Evolutionary conservation across 2,888 invertebrate genomes (phyloP).

Genomic region (Rhaphigaster nebulosa): DNA sequence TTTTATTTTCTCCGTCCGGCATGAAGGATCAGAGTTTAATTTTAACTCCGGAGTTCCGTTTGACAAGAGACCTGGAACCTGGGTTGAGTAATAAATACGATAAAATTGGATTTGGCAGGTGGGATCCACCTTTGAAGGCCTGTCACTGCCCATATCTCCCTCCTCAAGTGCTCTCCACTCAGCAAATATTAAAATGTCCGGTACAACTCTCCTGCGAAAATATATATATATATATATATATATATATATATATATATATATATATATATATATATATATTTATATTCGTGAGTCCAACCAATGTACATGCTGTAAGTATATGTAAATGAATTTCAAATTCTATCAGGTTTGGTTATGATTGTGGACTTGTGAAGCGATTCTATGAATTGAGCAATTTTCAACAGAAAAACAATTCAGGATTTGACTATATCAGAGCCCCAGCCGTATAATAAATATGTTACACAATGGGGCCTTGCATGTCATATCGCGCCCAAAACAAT

Average conservation of each 20-base stretch:
- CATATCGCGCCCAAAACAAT: too few species aligned
- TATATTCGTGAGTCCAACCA: neutral
- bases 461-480: too few species aligned
- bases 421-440: too few species aligned
- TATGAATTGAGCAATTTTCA: too few species aligned
- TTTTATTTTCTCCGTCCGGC: neutral
- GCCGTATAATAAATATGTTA: too few species aligned
- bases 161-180: neutral
- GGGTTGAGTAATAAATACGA: constrained; percentile 46
- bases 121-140: neutral
- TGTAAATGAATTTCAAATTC: too few species aligned
- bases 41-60: constrained; percentile 31
- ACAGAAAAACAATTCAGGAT: too few species aligned
- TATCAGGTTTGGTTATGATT: too few species aligned
- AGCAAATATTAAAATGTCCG: constrained; percentile 5
- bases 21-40: constrained; percentile 41
- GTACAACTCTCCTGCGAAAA: neutral
- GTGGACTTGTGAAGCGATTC: too few species aligned
- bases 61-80: constrained; percentile 21
- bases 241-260: too few species aligned
- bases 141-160: neutral
- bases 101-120: constrained; percentile 44
- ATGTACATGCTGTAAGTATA: neutral
- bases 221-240: neutral
- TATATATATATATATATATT: neutral